phyloP scores from a whole-genome alignment of 2,888 invertebrate species.

The Eremobia ochroleuca region DNA sequence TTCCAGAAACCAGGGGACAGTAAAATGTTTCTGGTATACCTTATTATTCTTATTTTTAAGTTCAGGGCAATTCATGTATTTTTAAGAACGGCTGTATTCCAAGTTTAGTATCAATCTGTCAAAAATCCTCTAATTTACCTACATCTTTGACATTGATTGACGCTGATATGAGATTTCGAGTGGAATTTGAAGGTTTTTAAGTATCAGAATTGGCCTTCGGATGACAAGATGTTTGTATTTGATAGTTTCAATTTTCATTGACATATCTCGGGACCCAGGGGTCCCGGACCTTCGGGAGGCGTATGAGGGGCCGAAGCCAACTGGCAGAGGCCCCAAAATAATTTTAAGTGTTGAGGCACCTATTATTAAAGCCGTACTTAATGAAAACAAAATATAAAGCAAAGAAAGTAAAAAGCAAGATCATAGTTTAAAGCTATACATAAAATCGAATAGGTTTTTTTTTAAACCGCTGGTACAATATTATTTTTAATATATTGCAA shows the following conservation, averaged over 20 bases:
- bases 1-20: neutral
- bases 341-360: neutral
- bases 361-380: too few species aligned
- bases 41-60: conserved; percentile 7
- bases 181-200: neutral
- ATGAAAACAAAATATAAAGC: neutral
- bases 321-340: neutral
- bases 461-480: neutral
- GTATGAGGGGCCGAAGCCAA: neutral
- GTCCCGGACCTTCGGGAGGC: neutral
- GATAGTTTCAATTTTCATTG: neutral
- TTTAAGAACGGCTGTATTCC: neutral
- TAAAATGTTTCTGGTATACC: neutral
- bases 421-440: neutral
- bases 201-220: neutral
- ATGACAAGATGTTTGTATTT: neutral
- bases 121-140: neutral
- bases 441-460: neutral
- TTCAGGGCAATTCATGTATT: neutral
- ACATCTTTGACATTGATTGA: neutral
- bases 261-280: neutral
- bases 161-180: neutral
- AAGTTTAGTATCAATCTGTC: neutral
- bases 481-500: too few species aligned
- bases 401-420: neutral